These are phyloP conservation scores for Dryadula phaetusa DNA, from an alignment of 2,888 invertebrate species.

Conservation along the genomic window DNA sequence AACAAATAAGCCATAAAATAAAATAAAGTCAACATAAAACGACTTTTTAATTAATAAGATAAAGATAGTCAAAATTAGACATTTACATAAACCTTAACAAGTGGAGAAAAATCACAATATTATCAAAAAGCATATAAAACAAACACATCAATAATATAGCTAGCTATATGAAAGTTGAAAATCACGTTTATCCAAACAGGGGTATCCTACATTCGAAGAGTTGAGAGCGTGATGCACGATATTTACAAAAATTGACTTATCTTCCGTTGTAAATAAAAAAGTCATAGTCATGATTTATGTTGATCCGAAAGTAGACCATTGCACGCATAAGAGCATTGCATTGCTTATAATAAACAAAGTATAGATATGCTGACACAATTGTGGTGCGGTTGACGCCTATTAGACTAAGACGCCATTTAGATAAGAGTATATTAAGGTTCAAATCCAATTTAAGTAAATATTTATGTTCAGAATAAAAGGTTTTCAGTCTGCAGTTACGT, in stretches of 20 bases:
- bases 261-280: conserved; percentile 34
- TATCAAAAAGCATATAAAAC: background rate
- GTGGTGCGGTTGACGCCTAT: background rate
- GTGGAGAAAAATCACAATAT: background rate
- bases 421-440: too few species aligned
- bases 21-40: too few species aligned
- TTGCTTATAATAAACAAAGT: background rate
- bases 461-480: too few species aligned
- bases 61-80: too few species aligned
- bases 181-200: conserved; percentile 9
- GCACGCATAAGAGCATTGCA: conserved; percentile 16
- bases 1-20: too few species aligned
- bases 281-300: conserved; percentile 32
- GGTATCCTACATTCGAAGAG: conserved; percentile 21
- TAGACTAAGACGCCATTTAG: too few species aligned
- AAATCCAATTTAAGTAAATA: too few species aligned
- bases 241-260: conserved; percentile 30
- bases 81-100: too few species aligned
- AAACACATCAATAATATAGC: background rate
- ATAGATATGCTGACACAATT: background rate
- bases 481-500: too few species aligned
- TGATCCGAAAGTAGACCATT: conserved; percentile 31
- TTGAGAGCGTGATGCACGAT: conserved; percentile 9
- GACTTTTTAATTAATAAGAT: too few species aligned
- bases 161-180: conserved; percentile 12